These are phyloP conservation scores for Leucosticte australis DNA, from an alignment of 2,113 vertebrate species.

Conservation along the genomic window DNA sequence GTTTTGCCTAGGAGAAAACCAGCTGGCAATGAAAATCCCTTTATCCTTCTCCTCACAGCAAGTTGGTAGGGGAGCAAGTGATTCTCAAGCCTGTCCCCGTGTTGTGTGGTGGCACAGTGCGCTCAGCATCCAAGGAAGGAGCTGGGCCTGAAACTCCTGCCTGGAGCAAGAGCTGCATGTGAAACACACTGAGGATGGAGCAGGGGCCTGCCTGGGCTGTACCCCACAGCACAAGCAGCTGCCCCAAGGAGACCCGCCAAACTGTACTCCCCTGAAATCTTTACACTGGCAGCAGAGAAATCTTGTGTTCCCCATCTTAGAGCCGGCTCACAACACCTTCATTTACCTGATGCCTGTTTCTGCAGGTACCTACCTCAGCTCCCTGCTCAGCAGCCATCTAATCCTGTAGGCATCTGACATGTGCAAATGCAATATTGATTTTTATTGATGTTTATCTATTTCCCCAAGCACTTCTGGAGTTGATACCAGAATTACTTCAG, in stretches of 20 bases:
- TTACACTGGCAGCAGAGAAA: background rate
- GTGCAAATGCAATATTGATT: background rate
- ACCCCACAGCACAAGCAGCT: background rate
- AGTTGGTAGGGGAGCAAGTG: background rate
- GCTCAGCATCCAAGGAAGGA: accelerated
- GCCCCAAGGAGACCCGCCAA: background rate
- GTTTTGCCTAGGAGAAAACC: background rate
- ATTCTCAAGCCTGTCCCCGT: accelerated
- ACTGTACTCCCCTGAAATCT: background rate
- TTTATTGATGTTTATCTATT: background rate
- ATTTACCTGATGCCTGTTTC: background rate
- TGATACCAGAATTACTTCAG: background rate
- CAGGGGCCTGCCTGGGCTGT: background rate
- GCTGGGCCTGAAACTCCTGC: background rate
- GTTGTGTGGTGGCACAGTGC: background rate
- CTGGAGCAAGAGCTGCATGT: background rate
- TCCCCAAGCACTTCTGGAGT: background rate
- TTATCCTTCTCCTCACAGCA: background rate
- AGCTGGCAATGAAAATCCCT: background rate
- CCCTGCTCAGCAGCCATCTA: background rate
- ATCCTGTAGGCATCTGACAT: background rate
- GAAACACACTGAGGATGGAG: background rate
- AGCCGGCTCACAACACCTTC: background rate
- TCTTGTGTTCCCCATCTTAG: accelerated
- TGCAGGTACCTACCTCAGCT: background rate